Percentiles rank a stretch among this genome's conserved stretches.
Conservation (phyloP, 2,888 invertebrate species). For the Eupithecia vulgata region DNA sequence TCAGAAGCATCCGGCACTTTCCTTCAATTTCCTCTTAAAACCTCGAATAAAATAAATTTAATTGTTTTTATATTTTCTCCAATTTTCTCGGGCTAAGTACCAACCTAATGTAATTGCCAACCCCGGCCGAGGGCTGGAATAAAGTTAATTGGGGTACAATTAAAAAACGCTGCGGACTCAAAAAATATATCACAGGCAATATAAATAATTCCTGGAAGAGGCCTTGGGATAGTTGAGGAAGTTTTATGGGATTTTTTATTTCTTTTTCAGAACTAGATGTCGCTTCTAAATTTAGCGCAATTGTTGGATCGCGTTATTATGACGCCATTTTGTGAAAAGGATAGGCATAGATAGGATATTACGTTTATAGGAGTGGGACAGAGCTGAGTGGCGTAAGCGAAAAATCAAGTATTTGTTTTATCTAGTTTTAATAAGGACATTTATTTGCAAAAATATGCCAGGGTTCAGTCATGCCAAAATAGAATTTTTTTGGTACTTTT, state of each 20-base stretch:
- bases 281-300: neutral
- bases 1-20: constrained; percentile 32
- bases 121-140: constrained; percentile 60
- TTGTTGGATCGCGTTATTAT: neutral
- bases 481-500: too few relatives aligned
- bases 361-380: too few relatives aligned
- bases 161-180: constrained; percentile 66
- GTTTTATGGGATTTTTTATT: neutral
- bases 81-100: constrained; percentile 52
- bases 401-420: too few relatives aligned
- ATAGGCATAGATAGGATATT: too few relatives aligned
- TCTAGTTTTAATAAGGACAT: too few relatives aligned
- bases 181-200: constrained; percentile 56
- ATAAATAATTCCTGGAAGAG: constrained; percentile 54
- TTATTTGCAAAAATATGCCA: too few relatives aligned
- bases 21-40: constrained; percentile 40
- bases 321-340: too few relatives aligned
- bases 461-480: too few relatives aligned
- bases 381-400: too few relatives aligned
- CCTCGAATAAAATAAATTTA: constrained; percentile 47
- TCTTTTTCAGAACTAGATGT: neutral
- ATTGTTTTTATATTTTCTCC: constrained; percentile 56
- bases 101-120: constrained; percentile 66
- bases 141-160: constrained; percentile 73
- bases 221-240: constrained; percentile 26